These are phyloP conservation scores for Clunio marinus DNA, from an alignment of 2,888 invertebrate genomes.

Conservation along the genomic window DNA sequence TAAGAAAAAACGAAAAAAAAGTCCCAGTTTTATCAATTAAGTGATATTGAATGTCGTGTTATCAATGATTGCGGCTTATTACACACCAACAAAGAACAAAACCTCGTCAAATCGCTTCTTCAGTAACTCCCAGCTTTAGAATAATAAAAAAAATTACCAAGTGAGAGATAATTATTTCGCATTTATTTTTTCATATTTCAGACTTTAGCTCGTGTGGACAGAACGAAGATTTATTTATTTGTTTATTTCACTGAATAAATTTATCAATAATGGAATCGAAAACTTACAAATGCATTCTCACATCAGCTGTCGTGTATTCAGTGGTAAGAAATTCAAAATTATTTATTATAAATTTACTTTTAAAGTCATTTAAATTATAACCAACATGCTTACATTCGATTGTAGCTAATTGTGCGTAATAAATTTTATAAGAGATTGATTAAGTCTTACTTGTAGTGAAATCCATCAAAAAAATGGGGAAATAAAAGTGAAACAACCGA, in stretches of 20 bases:
- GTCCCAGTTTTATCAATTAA: background rate
- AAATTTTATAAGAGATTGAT: background rate
- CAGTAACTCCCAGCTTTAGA: no score
- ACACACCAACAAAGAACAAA: background rate
- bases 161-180: background rate
- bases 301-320: background rate
- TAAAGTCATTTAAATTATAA: no score
- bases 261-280: background rate
- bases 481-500: background rate
- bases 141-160: background rate
- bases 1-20: no score
- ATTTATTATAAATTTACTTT: no score
- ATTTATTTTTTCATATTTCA: background rate
- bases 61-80: background rate
- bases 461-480: background rate
- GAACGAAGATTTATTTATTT: no score
- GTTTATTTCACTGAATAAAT: background rate
- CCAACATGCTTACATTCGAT: no score
- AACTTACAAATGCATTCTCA: background rate
- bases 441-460: background rate
- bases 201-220: no score
- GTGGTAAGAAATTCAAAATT: slow-evolving; percentile 5
- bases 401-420: no score
- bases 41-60: background rate
- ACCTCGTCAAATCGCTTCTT: no score